phyloP scores from a whole-genome alignment of 2,113 vertebrate species.

The Orycteropus afer region DNA sequence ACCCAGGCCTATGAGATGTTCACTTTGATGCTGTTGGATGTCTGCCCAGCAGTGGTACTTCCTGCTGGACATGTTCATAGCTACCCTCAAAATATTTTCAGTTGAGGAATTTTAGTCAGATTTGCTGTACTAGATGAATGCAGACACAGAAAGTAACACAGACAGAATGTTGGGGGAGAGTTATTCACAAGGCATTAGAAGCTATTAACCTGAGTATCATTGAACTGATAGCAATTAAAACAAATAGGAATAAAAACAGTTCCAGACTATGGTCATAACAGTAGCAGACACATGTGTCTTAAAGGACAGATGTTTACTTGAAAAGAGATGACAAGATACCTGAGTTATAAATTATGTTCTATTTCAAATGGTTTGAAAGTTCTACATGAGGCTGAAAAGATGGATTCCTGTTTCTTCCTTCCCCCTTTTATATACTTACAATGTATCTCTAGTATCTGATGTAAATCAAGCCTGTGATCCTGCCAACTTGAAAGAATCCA shows the following conservation, averaged over 20 bases:
- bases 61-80: not conserved
- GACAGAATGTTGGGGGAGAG: not conserved
- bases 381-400: too few relatives aligned
- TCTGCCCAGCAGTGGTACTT: not conserved
- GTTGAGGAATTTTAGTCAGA: not conserved
- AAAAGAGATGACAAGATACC: too few relatives aligned
- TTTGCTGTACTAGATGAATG: not conserved
- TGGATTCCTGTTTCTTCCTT: too few relatives aligned
- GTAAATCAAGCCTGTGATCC: not conserved
- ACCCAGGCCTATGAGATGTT: not conserved
- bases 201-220: not conserved
- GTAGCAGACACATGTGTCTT: too few relatives aligned
- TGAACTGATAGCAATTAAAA: not conserved
- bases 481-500: not conserved
- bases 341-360: too few relatives aligned
- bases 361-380: too few relatives aligned
- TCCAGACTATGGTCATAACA: too few relatives aligned
- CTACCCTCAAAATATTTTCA: not conserved
- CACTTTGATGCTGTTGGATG: not conserved
- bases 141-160: not conserved
- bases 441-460: not conserved
- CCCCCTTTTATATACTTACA: too few relatives aligned
- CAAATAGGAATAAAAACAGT: not conserved
- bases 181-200: not conserved
- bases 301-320: too few relatives aligned